These are phyloP conservation scores for Tipula helvola DNA, from an alignment of 2,888 invertebrate species.

Conservation along the genomic window DNA sequence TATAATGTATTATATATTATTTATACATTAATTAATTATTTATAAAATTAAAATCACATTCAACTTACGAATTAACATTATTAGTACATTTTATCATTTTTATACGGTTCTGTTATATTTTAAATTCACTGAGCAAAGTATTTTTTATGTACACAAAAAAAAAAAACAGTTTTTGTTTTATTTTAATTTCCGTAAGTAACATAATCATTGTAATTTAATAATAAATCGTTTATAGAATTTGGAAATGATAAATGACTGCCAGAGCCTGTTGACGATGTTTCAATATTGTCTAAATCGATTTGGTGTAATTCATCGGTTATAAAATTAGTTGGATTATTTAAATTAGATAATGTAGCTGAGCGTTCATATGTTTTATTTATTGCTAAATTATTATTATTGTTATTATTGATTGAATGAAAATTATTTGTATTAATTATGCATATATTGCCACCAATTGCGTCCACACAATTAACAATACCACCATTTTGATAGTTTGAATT, in stretches of 20 bases:
- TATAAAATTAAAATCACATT: conserved; percentile 4
- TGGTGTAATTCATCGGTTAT: neutral
- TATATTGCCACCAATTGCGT: conserved; percentile 5
- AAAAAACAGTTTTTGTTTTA: neutral
- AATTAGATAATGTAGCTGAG: conserved; percentile 5
- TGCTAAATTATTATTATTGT: neutral
- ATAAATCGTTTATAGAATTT: neutral
- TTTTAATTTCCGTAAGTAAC: neutral
- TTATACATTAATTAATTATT: neutral
- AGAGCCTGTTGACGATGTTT: conserved; percentile 17
- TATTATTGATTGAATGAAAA: neutral
- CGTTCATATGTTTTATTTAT: neutral
- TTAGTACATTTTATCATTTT: neutral
- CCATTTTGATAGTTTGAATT: neutral
- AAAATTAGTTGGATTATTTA: conserved; percentile 7
- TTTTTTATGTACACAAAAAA: neutral
- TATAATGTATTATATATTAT: neutral
- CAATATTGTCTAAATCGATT: conserved; percentile 14
- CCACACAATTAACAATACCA: neutral
- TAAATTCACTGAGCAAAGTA: conserved; percentile 4
- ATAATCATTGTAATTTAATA: neutral
- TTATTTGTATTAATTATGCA: conserved; percentile 6
- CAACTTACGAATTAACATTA: neutral
- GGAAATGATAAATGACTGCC: conserved; percentile 18
- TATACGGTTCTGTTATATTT: neutral